Evolutionary conservation across 2,888 invertebrate genomes (phyloP).

Genomic region (Heliconius hortense): DNA sequence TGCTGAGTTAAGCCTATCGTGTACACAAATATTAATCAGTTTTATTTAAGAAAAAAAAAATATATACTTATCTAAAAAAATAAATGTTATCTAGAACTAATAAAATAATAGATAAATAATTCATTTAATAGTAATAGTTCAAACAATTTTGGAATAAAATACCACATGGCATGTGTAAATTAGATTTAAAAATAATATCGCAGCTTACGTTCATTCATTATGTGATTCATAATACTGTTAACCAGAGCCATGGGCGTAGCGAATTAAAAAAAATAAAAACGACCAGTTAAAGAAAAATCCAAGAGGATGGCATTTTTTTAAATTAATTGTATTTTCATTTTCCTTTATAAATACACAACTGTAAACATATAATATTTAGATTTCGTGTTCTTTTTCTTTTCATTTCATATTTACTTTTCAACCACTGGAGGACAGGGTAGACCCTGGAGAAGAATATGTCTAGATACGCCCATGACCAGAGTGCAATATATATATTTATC

Average conservation of each 20-base stretch:
- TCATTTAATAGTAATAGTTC: slow-evolving; percentile 26
- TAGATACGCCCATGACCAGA: slow-evolving; percentile 43
- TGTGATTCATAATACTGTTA: slow-evolving; percentile 56
- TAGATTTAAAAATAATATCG: slow-evolving; percentile 45
- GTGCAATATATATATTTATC: slow-evolving; percentile 49
- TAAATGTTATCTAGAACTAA: slow-evolving; percentile 26
- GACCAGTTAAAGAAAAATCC: not conserved
- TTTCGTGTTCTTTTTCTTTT: no score
- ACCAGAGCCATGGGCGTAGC: slow-evolving; percentile 46
- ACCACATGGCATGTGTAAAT: slow-evolving; percentile 40
- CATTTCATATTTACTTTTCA: no score
- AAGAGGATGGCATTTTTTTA: not conserved
- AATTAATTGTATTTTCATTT: no score
- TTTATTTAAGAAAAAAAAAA: not conserved
- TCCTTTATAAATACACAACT: no score
- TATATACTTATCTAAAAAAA: slow-evolving; percentile 25
- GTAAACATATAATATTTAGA: no score
- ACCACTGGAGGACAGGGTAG: not conserved
- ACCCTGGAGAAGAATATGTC: not conserved
- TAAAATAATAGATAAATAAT: slow-evolving; percentile 26
- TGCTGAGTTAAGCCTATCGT: slow-evolving; percentile 36
- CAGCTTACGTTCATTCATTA: slow-evolving; percentile 46
- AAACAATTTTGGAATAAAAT: slow-evolving; percentile 59
- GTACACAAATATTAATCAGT: not conserved
- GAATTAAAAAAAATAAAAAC: not conserved